Evolutionary conservation across 2,797 vertebrate species (phyloP).

Genomic region (Alcedo quadribrachys): DNA sequence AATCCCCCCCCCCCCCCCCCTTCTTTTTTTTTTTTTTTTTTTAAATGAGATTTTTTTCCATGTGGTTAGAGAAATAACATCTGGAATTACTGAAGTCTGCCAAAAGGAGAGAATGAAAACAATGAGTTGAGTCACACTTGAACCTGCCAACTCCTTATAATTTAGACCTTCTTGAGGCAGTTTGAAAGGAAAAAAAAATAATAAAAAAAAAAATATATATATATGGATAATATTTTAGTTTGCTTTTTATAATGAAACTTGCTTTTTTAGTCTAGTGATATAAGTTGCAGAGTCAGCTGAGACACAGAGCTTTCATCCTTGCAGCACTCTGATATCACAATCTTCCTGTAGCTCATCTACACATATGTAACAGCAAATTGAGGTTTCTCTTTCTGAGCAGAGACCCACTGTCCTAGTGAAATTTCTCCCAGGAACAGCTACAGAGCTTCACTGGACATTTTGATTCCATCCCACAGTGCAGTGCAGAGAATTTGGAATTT

Average conservation of each 20-base stretch:
- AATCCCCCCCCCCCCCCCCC: no score
- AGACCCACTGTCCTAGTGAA: neutral
- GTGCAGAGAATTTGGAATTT: neutral
- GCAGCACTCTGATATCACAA: neutral
- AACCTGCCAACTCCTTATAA: constrained; percentile 48
- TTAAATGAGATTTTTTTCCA: constrained; percentile 56
- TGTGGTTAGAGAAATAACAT: constrained; percentile 66
- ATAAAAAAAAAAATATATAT: neutral
- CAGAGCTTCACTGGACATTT: neutral
- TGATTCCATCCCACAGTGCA: neutral
- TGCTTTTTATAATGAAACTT: neutral
- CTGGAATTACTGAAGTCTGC: constrained; percentile 66
- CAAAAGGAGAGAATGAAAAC: constrained; percentile 67
- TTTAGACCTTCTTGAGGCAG: constrained; percentile 39
- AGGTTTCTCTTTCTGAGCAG: neutral
- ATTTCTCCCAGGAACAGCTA: neutral
- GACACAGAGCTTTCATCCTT: neutral
- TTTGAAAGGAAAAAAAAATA: neutral
- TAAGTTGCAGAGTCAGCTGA: neutral
- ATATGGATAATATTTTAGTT: neutral
- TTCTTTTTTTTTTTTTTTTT: neutral
- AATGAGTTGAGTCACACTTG: constrained; percentile 67
- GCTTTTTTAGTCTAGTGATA: neutral
- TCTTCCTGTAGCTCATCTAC: neutral
- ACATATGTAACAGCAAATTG: neutral